Conservation (phyloP, 1,140 invertebrate genomes). For the Dreissena polymorpha region DNA sequence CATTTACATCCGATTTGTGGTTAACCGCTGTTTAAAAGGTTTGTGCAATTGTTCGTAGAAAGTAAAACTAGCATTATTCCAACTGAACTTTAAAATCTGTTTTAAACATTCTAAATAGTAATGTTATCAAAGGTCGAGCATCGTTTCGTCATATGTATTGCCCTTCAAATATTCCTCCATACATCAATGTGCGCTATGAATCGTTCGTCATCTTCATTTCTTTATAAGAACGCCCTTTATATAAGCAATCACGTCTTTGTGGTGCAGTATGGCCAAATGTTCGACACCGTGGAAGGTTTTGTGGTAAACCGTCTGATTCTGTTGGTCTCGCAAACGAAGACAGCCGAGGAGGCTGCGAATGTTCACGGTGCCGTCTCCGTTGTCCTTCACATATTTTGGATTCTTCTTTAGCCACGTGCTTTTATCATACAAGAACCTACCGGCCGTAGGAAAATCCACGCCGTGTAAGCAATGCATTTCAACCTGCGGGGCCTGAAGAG, state of each 20-base stretch:
- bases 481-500: conserved; percentile 56
- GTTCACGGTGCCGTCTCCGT: conserved; percentile 99
- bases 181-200: no score
- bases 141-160: no score
- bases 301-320: conserved; percentile 85
- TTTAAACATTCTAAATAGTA: no score
- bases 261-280: conserved; percentile 84
- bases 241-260: conserved; percentile 41
- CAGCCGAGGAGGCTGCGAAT: conserved; percentile 90
- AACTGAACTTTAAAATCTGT: no score
- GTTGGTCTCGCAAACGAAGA: conserved; percentile 84
- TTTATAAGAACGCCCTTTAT: conserved; percentile 29
- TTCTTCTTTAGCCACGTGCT: conserved; percentile 84
- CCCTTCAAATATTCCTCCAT: no score
- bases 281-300: conserved; percentile 85
- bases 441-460: conserved; percentile 88
- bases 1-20: no score
- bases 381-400: conserved; percentile 87
- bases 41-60: no score
- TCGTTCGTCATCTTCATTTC: neutral
- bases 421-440: conserved; percentile 60
- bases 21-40: no score
- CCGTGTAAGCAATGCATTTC: conserved; percentile 85
- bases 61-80: no score
- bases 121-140: no score